Evolutionary conservation across 2,113 vertebrate species (phyloP), one percentile per base, ranked within the genome.

Genomic region (Petrocephalus zakoni): DNA sequence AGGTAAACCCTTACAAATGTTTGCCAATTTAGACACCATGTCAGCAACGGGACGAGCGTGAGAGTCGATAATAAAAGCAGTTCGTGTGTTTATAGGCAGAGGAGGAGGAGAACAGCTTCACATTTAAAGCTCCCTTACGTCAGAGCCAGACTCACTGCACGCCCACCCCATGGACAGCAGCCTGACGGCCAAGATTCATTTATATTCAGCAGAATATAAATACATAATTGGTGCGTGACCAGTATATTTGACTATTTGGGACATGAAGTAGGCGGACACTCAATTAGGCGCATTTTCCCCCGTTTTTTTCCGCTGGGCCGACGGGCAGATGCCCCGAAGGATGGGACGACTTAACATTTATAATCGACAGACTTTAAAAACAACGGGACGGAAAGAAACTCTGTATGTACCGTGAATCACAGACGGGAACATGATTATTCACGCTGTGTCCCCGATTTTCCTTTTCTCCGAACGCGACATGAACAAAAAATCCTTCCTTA

Each of bases 201-300:
- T 37, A 78, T 42, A 19, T 21, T 13, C 72, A 84, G 8, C 13
- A 81, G 87, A 88, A 88, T n/a, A n/a, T n/a, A 88, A 78, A 46
- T 25, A 88, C 49, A 56, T 88, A 82, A 88, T 88, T 82, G 72
- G 25, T 88, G 51, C 47, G 34, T 22, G 51, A 49, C 29, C 34
- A 81, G 34, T 34, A 42, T 55, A 82, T 88, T 56, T 52, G 51
- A n/a, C 72, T 42, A 29, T 87, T 49, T 52, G 46, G 25, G 19
- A 29, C 29, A 82, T 56, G 37, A 52, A 88, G 87, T 82, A 46
- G 72, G 72, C n/a, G 25, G 49, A 55, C 68, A 10, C 13, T 68
- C 72, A 81, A 88, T 34, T 78, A 34, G 25, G 47, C 52, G 29
- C 13, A 21, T n/a, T 78, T 37, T 88, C 49, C 10, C 51, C 56